These are phyloP conservation scores for Noctua comes DNA, from an alignment of 2,888 invertebrate species.

Conservation along the genomic window DNA sequence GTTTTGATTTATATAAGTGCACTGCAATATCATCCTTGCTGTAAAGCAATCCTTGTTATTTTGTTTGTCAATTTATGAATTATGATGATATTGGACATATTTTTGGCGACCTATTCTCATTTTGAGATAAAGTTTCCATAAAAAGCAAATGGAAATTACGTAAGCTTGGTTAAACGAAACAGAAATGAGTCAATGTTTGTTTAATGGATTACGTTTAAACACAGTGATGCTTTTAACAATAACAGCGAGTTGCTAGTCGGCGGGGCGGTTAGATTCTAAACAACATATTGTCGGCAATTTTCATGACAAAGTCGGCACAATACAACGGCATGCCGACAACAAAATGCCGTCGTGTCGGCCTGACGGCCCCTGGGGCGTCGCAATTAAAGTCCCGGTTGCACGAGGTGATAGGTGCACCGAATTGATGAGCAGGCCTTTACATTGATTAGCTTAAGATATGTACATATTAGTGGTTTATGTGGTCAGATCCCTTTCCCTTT, in stretches of 20 bases:
- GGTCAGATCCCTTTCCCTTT: slow-evolving; percentile 20
- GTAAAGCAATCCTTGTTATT: slow-evolving; percentile 39
- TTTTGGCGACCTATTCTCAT: slow-evolving; percentile 5
- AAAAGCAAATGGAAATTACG: slow-evolving; percentile 31
- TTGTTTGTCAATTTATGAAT: slow-evolving; percentile 28
- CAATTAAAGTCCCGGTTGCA: slow-evolving; percentile 83
- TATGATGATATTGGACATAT: slow-evolving; percentile 5
- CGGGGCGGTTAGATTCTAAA: slow-evolving; percentile 71
- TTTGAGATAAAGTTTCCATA: slow-evolving; percentile 23
- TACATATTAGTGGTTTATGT: slow-evolving; percentile 33
- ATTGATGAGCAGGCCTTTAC: slow-evolving; percentile 72
- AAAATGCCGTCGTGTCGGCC: slow-evolving; percentile 83
- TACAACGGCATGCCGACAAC: slow-evolving; percentile 78
- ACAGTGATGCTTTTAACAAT: slow-evolving; percentile 61
- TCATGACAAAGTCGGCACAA: slow-evolving; percentile 80
- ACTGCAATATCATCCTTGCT: slow-evolving; percentile 62
- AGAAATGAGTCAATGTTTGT: slow-evolving; percentile 44
- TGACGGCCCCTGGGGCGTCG: slow-evolving; percentile 85
- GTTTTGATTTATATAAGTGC: slow-evolving; percentile 78
- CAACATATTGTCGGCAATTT: slow-evolving; percentile 81
- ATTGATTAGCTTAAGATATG: slow-evolving; percentile 66
- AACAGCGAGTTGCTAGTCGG: slow-evolving; percentile 71
- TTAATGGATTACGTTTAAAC: slow-evolving; percentile 53
- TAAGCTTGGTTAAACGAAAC: slow-evolving; percentile 1
- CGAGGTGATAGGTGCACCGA: slow-evolving; percentile 79